Percentiles rank a stretch among this genome's conserved stretches.
Evolutionary conservation across 2,797 vertebrate species (phyloP).

Genomic region (Xenops minutus): DNA sequence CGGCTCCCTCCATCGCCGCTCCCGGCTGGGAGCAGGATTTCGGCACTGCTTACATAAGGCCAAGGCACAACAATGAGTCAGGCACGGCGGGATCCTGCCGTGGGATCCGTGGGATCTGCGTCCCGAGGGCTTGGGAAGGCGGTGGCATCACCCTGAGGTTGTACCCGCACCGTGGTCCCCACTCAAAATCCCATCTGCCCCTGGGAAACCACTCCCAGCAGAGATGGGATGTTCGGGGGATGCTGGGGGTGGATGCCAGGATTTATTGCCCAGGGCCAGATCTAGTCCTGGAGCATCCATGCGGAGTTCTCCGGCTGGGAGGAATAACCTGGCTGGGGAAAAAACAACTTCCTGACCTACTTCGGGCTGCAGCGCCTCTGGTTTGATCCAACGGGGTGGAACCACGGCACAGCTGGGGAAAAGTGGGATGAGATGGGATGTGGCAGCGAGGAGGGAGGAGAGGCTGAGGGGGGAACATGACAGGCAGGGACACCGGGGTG

Average conservation of each 20-base stretch:
- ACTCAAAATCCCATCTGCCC: background rate
- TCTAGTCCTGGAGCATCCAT: accelerated
- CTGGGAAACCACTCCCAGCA: background rate
- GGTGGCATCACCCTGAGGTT: background rate
- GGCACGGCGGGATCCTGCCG: background rate
- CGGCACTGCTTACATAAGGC: background rate
- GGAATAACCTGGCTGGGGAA: background rate
- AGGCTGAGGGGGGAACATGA: accelerated
- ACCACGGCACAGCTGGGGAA: background rate
- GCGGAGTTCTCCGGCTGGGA: accelerated
- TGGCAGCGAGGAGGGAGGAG: background rate
- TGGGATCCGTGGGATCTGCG: accelerated
- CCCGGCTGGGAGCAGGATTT: background rate
- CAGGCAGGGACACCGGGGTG: background rate
- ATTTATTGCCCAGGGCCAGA: background rate
- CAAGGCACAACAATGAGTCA: background rate
- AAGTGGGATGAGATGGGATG: background rate
- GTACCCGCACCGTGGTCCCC: accelerated
- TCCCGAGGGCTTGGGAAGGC: background rate
- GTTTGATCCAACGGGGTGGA: background rate
- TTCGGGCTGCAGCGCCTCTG: background rate
- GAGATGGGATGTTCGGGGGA: background rate
- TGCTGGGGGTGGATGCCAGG: background rate
- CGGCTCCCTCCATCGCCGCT: background rate
- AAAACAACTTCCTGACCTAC: slow-evolving; percentile 43